A percentile compares a stretch with the other conserved stretches of the same genome.
Conservation (phyloP, 2,797 vertebrate genomes). For the Sandelia bainsii region DNA sequence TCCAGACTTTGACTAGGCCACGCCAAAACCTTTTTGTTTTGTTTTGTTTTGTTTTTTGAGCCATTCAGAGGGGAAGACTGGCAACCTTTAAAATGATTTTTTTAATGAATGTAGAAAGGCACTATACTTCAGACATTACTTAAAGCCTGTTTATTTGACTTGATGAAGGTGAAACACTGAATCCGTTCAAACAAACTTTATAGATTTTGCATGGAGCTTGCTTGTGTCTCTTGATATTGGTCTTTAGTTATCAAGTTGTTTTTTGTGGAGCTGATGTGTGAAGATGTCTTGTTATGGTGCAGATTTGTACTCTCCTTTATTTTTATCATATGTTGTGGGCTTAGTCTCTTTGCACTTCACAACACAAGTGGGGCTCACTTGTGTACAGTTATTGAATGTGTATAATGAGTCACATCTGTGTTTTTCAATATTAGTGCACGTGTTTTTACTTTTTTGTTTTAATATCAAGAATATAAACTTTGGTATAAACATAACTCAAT, state of each 20-base stretch:
- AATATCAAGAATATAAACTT: too few relatives aligned
- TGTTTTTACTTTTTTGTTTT: too few relatives aligned
- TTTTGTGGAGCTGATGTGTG: not conserved
- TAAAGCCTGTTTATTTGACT: not conserved
- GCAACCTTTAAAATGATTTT: not conserved
- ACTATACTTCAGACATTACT: not conserved
- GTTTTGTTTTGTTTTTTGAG: too few relatives aligned
- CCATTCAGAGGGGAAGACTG: too few relatives aligned
- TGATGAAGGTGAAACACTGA: conserved; percentile 24
- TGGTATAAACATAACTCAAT: too few relatives aligned
- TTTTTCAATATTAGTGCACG: too few relatives aligned
- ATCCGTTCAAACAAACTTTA: conserved; percentile 9
- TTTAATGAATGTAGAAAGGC: not conserved
- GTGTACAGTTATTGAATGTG: too few relatives aligned
- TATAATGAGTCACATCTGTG: too few relatives aligned
- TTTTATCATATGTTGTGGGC: conserved; percentile 13
- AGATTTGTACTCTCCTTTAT: conserved; percentile 20
- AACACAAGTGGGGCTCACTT: too few relatives aligned
- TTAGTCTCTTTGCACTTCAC: not conserved
- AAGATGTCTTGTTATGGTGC: conserved; percentile 13
- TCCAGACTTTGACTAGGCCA: too few relatives aligned
- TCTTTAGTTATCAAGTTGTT: conserved; percentile 14
- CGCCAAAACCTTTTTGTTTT: too few relatives aligned
- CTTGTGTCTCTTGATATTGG: not conserved
- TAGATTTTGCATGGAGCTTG: not conserved